phyloP scores from a whole-genome alignment of 2,888 invertebrate genomes.

The Microplitis manilae region DNA sequence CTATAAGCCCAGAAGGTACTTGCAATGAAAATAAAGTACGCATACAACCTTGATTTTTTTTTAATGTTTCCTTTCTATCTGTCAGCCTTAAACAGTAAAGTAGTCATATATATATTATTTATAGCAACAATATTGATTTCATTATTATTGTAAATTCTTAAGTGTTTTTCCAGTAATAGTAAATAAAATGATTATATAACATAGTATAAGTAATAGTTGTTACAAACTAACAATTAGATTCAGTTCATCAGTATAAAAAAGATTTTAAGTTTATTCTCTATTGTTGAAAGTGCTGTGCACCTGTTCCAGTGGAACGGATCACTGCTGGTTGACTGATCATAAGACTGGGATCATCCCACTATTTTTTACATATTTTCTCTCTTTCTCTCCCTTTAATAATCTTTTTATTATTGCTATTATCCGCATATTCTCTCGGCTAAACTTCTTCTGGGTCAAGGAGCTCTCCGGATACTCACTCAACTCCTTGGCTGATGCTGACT shows the following conservation, averaged over 20 bases:
- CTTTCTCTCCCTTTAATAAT: neutral
- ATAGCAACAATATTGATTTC: slow-evolving; percentile 31
- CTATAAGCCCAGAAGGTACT: neutral
- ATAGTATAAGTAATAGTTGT: slow-evolving; percentile 21
- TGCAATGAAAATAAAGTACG: slow-evolving; percentile 23
- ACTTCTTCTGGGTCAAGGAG: slow-evolving; percentile 51
- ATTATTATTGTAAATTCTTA: slow-evolving; percentile 24
- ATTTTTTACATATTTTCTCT: slow-evolving; percentile 8
- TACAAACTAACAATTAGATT: slow-evolving; percentile 23
- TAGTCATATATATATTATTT: neutral
- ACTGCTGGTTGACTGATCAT: slow-evolving; percentile 33
- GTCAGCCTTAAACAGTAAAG: slow-evolving; percentile 4
- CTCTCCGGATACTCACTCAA: slow-evolving; percentile 21
- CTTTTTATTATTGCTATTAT: slow-evolving; percentile 4
- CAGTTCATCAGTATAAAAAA: slow-evolving; percentile 32
- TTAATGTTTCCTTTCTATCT: slow-evolving; percentile 29
- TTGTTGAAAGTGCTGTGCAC: slow-evolving; percentile 48
- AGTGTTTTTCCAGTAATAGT: slow-evolving; percentile 17
- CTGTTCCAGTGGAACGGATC: slow-evolving; percentile 49
- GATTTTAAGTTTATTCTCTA: slow-evolving; percentile 46
- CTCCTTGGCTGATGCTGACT: slow-evolving; percentile 8
- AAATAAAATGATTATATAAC: slow-evolving; percentile 10
- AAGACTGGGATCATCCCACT: slow-evolving; percentile 29
- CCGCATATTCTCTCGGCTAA: neutral
- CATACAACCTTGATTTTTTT: slow-evolving; percentile 30